Evolutionary conservation across 2,797 vertebrate genomes (phyloP).

Genomic region (Neomorphus geoffroyi): DNA sequence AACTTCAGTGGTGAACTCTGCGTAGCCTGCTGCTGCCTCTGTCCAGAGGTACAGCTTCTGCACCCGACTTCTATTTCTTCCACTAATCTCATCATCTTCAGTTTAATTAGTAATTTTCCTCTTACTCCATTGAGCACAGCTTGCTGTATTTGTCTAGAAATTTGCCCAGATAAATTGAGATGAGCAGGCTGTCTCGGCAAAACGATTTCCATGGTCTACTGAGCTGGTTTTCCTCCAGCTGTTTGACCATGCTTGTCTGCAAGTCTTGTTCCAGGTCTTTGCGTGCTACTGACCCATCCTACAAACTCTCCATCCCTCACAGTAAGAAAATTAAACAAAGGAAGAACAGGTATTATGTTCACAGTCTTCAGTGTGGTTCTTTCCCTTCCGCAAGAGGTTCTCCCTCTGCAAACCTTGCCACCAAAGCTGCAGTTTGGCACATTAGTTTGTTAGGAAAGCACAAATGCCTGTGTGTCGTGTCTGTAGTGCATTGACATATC

Average conservation of each 20-base stretch:
- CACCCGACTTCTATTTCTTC: background rate
- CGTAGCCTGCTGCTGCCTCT: background rate
- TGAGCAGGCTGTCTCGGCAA: background rate
- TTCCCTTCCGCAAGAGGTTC: background rate
- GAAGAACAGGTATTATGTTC: background rate
- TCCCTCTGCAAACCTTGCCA: background rate
- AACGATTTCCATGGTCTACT: background rate
- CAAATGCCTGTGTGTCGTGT: background rate
- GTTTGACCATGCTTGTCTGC: background rate
- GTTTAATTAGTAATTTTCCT: conserved; percentile 51
- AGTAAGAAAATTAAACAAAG: background rate
- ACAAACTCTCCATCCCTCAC: background rate
- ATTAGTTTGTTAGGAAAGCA: background rate
- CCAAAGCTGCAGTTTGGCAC: background rate
- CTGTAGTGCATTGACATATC: accelerated
- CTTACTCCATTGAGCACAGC: conserved; percentile 36
- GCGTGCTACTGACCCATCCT: background rate
- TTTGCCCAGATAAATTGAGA: conserved; percentile 46
- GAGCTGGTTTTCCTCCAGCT: conserved; percentile 8
- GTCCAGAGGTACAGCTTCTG: conserved; percentile 11
- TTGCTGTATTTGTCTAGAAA: conserved; percentile 47
- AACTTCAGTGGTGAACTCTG: conserved; percentile 6
- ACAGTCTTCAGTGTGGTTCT: background rate
- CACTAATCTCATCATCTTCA: conserved; percentile 37
- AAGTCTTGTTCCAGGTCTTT: background rate